A percentile compares a stretch with the other conserved stretches of the same genome.
These are phyloP conservation scores for Platichthys stellatus DNA, from an alignment of 2,113 vertebrate genomes.

Conservation along the genomic window DNA sequence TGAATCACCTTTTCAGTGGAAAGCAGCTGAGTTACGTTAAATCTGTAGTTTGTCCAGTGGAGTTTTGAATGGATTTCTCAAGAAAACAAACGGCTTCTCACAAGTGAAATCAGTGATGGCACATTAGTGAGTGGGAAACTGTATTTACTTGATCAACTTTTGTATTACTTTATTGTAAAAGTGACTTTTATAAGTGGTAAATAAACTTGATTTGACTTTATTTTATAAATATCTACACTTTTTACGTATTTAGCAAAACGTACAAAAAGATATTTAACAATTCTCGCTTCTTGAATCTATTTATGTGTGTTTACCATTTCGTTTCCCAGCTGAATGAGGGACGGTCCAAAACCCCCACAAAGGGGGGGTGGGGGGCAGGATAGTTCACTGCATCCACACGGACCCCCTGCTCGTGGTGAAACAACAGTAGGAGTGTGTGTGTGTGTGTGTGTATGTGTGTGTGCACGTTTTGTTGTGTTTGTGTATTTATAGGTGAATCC, in stretches of 20 bases:
- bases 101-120: too few relatives aligned
- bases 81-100: too few relatives aligned
- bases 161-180: too few relatives aligned
- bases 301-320: background rate
- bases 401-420: constrained; percentile 6
- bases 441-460: too few relatives aligned
- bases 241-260: too few relatives aligned
- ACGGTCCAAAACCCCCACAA: background rate
- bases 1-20: too few relatives aligned
- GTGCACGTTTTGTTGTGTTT: background rate
- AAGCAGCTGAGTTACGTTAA: background rate
- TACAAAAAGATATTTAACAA: too few relatives aligned
- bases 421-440: constrained; percentile 3
- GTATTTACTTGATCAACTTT: too few relatives aligned
- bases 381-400: constrained; percentile 16
- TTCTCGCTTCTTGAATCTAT: background rate
- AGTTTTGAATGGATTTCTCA: background rate
- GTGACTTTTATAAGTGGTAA: too few relatives aligned
- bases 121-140: too few relatives aligned
- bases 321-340: background rate
- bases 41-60: background rate
- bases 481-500: constrained; percentile 29
- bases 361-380: background rate
- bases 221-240: too few relatives aligned
- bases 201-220: too few relatives aligned